Base-by-base conservation (phyloP, 2,113 vertebrate genomes). In the Sinosuthora webbiana region DNA sequence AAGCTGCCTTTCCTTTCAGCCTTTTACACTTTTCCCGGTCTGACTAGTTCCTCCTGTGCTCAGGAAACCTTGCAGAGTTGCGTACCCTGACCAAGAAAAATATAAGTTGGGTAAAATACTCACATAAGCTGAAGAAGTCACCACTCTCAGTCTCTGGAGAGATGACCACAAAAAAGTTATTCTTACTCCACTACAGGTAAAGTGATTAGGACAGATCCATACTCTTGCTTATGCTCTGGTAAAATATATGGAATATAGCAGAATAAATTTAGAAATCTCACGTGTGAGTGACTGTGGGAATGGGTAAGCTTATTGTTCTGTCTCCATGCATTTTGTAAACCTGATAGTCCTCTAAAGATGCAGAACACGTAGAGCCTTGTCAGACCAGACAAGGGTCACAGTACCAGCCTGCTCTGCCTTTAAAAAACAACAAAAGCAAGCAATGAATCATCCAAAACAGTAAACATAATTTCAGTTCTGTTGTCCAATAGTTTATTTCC, bases 401-500 rank as follows among this genome's bases (percentile, higher is more conserved):
- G 74, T 30, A 89, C 47, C 94, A 86, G 73, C 44, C 91, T 23
- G 6, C 39, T 79, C 91, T 85, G 85, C 37, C 68, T 73, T 71
- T 33, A 80, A 11, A 35, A 50, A 68, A 57, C 23, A 91, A 65
- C 24, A 83, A 39, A 93, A 89, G 45, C 65, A 95, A 85, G 73
- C 87, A 92, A 73, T 25, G 55, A 96, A 83, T 94, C 56, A 90
- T 62, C 63, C 81, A 64, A 88, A 95, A 6, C 76, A 94, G 70
- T 25, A 90, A 57, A 69, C 24, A 7, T 75, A 15, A 82, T 69
- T 92, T 94, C 74, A 77, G 73, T 88, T 95, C 69, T 69, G 50
- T 55, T 28, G 44, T 89, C 59, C 89, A 94, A 83, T 2, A 75
- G 80, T 90, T 93, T 95, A 91, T 96, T 97, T 88, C 65, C 63